These are phyloP conservation scores for Drosophila lutescens DNA, from an alignment of 2,888 invertebrate genomes.

Conservation along the genomic window DNA sequence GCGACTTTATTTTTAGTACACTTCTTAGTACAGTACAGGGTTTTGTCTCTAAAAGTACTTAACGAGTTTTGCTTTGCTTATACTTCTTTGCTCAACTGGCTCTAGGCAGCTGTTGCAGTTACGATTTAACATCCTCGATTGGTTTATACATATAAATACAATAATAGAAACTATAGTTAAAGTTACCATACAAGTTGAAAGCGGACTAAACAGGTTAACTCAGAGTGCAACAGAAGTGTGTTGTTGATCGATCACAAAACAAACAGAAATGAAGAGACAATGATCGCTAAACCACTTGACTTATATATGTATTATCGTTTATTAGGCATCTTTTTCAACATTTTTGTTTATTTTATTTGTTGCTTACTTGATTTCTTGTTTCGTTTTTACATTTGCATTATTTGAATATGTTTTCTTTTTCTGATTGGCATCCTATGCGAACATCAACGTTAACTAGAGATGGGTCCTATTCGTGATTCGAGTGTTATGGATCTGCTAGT, in stretches of 20 bases:
- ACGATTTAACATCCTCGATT: conserved; percentile 66
- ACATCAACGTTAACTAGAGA: conserved; percentile 65
- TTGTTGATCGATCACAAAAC: conserved; percentile 34
- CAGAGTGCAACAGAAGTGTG: conserved; percentile 62
- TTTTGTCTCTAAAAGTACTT: conserved; percentile 74
- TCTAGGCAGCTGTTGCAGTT: conserved; percentile 58
- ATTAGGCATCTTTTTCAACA: conserved; percentile 57
- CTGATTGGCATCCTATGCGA: conserved; percentile 72
- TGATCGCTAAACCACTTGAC: conserved; percentile 30
- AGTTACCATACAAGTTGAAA: conserved; percentile 58
- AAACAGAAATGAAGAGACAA: conserved; percentile 33
- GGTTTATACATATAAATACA: conserved; percentile 77
- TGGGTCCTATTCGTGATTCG: conserved; percentile 39
- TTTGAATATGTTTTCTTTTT: conserved; percentile 21
- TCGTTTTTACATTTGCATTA: conserved; percentile 43
- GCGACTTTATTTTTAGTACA: conserved; percentile 70
- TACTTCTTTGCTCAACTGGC: conserved; percentile 63
- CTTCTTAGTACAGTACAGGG: conserved; percentile 58
- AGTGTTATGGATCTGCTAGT: conserved; percentile 18
- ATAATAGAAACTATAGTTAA: conserved; percentile 68
- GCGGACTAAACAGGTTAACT: conserved; percentile 63
- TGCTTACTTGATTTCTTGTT: conserved; percentile 36
- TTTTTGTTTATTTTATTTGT: conserved; percentile 26
- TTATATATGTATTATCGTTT: conserved; percentile 26
- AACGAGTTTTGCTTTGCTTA: conserved; percentile 69